Conservation (phyloP, 2,888 invertebrate species). For the Pammene fasciana region DNA sequence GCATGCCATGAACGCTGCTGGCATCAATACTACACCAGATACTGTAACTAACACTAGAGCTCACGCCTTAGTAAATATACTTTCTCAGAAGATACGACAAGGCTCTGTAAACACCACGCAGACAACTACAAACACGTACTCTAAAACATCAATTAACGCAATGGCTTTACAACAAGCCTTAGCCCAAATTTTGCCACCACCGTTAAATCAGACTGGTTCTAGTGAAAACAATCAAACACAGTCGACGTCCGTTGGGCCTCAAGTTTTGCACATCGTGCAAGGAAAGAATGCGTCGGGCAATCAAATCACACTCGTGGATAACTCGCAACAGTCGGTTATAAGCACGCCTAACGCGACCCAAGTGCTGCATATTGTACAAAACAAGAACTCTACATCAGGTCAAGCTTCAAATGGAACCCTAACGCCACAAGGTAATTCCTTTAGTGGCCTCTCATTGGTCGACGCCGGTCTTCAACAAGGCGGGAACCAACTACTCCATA, state of each 20-base stretch:
- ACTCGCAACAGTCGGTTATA: constrained; percentile 70
- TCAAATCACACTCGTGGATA: constrained; percentile 73
- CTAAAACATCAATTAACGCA: constrained; percentile 73
- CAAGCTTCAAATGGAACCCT: constrained; percentile 60
- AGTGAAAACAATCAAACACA: constrained; percentile 59
- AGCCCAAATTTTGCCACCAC: constrained; percentile 76
- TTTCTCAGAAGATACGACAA: constrained; percentile 79
- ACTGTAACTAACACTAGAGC: constrained; percentile 55
- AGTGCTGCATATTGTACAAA: constrained; percentile 78
- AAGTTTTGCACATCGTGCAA: constrained; percentile 79
- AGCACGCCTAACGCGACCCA: constrained; percentile 69
- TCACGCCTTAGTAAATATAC: constrained; percentile 77
- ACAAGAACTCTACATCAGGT: constrained; percentile 58
- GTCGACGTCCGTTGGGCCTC: constrained; percentile 58
- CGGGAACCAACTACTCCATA: constrained; percentile 77
- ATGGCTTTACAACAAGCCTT: constrained; percentile 77
- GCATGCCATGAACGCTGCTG: constrained; percentile 77
- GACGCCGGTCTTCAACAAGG: constrained; percentile 74
- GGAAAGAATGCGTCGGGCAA: constrained; percentile 72
- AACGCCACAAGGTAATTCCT: constrained; percentile 61
- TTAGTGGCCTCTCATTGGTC: constrained; percentile 72
- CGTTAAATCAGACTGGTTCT: constrained; percentile 66
- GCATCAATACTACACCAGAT: constrained; percentile 66
- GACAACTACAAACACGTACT: constrained; percentile 57
- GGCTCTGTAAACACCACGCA: constrained; percentile 52